These are phyloP conservation scores for Chelon labrosus DNA, from an alignment of 2,797 vertebrate species.

Conservation along the genomic window DNA sequence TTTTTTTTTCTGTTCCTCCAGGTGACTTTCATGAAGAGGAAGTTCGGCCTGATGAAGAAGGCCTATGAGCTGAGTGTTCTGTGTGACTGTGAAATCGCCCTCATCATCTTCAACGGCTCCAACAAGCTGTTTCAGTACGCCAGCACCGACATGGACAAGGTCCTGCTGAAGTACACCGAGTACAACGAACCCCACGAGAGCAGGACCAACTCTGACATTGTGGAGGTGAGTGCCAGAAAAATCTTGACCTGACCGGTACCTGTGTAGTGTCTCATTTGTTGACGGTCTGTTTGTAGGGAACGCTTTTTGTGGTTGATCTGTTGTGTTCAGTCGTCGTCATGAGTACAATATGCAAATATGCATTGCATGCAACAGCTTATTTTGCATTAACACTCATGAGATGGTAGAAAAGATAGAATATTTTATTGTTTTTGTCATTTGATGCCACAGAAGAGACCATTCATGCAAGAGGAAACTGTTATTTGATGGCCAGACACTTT, in stretches of 20 bases:
- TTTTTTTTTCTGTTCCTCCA: constrained; percentile 62
- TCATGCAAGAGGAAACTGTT: neutral
- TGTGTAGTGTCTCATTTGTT: neutral
- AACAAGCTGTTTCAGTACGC: constrained; percentile 96
- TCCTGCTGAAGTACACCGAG: constrained; percentile 90
- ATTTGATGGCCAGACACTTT: neutral
- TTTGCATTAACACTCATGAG: neutral
- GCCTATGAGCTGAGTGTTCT: constrained; percentile 94
- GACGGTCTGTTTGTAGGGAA: neutral
- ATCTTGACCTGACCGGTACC: no score
- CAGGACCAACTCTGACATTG: constrained; percentile 79
- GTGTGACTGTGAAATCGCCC: constrained; percentile 94
- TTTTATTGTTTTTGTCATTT: neutral
- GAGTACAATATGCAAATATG: constrained; percentile 18
- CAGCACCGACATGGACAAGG: constrained; percentile 96
- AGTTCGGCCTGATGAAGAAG: constrained; percentile 98
- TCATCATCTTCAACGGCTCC: constrained; percentile 97
- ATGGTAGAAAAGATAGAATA: constrained; percentile 2
- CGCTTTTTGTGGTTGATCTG: neutral
- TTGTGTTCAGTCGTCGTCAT: neutral
- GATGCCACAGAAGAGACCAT: neutral
- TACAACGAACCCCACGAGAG: constrained; percentile 81
- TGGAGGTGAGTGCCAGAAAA: constrained; percentile 65
- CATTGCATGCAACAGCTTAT: neutral
- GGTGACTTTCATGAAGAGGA: constrained; percentile 98